Conservation (phyloP, 2,888 invertebrate species). For the Brenthis ino region DNA sequence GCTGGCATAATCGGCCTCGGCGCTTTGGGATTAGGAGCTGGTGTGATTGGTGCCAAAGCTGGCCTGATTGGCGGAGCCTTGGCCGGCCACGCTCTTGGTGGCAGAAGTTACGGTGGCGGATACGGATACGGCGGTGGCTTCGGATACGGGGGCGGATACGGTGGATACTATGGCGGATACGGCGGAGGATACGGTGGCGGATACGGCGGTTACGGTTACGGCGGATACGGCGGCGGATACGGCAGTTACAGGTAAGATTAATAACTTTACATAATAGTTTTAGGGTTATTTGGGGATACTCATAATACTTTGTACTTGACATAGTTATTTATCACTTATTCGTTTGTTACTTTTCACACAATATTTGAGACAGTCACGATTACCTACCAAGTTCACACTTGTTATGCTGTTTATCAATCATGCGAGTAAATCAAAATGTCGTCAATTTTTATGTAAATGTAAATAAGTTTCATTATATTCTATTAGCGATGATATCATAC, state of each 20-base stretch:
- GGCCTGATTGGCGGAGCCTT: conserved; percentile 69
- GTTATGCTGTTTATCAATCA: too few species aligned
- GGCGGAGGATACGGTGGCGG: conserved; percentile 46
- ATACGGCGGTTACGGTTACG: conserved; percentile 46
- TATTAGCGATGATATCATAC: too few species aligned
- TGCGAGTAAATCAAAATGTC: too few species aligned
- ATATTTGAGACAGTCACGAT: too few species aligned
- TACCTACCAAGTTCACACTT: too few species aligned
- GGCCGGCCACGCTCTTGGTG: conserved; percentile 52
- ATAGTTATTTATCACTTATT: too few species aligned
- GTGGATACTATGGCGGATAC: conserved; percentile 34
- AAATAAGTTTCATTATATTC: too few species aligned
- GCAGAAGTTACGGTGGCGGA: conserved; percentile 41
- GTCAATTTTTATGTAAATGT: too few species aligned
- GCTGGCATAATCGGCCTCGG: conserved; percentile 53
- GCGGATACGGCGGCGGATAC: conserved; percentile 43
- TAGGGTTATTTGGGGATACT: conserved; percentile 23
- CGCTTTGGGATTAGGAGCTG: conserved; percentile 57
- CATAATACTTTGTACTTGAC: not conserved
- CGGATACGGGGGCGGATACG: conserved; percentile 28
- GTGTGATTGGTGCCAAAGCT: conserved; percentile 62
- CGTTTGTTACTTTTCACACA: too few species aligned
- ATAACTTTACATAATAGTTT: conserved; percentile 32
- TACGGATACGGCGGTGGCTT: conserved; percentile 24
- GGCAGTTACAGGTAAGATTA: conserved; percentile 47